Percentiles rank a stretch among this genome's conserved stretches.
Evolutionary conservation across 92 coral and sea anemone genomes (phyloP).

Genomic region (Palythoa grandis): DNA sequence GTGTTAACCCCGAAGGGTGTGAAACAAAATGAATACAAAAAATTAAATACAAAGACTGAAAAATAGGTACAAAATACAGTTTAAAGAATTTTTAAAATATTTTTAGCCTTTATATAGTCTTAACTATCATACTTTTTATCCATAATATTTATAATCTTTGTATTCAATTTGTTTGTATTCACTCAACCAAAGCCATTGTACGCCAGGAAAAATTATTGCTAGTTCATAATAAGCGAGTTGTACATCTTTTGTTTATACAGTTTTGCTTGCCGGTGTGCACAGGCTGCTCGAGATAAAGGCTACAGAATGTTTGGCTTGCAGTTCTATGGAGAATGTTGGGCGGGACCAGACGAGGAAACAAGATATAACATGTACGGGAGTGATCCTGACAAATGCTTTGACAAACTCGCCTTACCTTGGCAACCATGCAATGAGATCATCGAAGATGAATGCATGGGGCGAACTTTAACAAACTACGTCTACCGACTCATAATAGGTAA

Average conservation of each 20-base stretch:
- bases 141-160: too few relatives aligned
- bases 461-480: not conserved
- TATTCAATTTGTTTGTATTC: too few relatives aligned
- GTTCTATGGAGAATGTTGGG: not conserved
- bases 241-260: not conserved
- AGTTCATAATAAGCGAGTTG: too few relatives aligned
- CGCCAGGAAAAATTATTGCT: too few relatives aligned
- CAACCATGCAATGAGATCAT: not conserved
- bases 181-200: too few relatives aligned
- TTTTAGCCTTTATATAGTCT: too few relatives aligned
- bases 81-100: too few relatives aligned
- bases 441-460: conserved; percentile 2
- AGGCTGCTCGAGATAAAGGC: not conserved
- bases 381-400: not conserved
- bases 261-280: not conserved
- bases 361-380: not conserved
- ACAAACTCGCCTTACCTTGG: not conserved
- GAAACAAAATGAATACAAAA: too few relatives aligned
- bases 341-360: not conserved
- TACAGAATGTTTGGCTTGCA: not conserved
- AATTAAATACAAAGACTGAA: too few relatives aligned
- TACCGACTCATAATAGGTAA: not conserved
- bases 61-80: too few relatives aligned
- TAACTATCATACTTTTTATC: too few relatives aligned
- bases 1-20: too few relatives aligned